Percentiles rank a stretch among this genome's conserved stretches.
Evolutionary conservation across 2,797 vertebrate species (phyloP).

Genomic region (Podarcis siculus): DNA sequence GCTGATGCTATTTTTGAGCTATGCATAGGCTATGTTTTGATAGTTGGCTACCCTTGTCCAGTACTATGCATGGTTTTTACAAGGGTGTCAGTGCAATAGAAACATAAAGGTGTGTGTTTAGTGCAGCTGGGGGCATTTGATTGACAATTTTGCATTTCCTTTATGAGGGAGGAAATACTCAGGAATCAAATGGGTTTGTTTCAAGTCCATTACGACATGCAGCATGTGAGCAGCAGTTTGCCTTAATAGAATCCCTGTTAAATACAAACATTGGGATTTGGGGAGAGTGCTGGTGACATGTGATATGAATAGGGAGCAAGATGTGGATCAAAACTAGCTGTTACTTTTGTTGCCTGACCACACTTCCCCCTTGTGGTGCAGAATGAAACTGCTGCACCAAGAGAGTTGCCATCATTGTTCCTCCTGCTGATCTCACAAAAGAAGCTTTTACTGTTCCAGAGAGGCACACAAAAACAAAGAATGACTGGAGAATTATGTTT

Average conservation of each 20-base stretch:
- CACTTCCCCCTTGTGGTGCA: not conserved
- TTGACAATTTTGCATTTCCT: not conserved
- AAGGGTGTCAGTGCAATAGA: not conserved
- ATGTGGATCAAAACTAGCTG: not conserved
- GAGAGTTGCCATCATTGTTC: not conserved
- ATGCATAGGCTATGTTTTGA: not conserved
- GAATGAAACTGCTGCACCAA: not conserved
- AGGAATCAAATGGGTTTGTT: too few relatives aligned
- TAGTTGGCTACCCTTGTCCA: not conserved
- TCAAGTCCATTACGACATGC: too few relatives aligned
- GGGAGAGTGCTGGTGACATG: too few relatives aligned
- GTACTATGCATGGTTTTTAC: not conserved
- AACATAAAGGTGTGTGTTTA: conserved; percentile 19
- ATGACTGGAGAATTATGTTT: not conserved
- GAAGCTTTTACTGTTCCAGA: not conserved
- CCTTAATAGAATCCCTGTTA: not conserved
- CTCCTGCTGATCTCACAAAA: not conserved
- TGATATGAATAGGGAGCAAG: not conserved
- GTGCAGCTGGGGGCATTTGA: not conserved
- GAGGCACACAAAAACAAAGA: not conserved
- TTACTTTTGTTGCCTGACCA: not conserved
- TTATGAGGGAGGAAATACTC: not conserved
- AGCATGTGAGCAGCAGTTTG: not conserved
- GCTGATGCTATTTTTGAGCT: not conserved
- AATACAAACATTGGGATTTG: not conserved